These are phyloP conservation scores for Hoplodrina blanda DNA, from an alignment of 2,888 invertebrate genomes.

Conservation along the genomic window DNA sequence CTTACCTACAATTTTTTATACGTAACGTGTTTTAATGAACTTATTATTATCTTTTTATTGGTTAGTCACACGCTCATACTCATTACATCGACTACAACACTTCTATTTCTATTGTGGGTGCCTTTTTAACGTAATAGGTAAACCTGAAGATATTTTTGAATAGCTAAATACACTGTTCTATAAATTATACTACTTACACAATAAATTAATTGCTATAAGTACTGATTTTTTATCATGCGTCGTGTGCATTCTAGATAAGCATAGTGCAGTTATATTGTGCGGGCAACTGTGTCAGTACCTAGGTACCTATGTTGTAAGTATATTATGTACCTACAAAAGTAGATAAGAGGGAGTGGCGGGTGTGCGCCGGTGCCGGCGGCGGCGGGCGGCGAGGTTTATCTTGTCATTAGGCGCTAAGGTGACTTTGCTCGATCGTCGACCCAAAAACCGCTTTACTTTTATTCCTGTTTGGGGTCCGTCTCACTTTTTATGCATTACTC, in stretches of 20 bases:
- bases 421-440: constrained; percentile 86
- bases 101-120: constrained; percentile 22
- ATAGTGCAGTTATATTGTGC: constrained; percentile 61
- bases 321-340: constrained; percentile 29
- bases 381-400: constrained; percentile 69
- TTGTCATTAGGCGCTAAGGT: constrained; percentile 80
- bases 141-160: constrained; percentile 8
- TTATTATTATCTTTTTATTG: constrained; percentile 2
- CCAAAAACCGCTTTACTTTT: constrained; percentile 73
- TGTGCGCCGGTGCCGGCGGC: constrained; percentile 29
- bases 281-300: constrained; percentile 37
- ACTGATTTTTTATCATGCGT: constrained; percentile 50
- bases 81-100: constrained; percentile 11
- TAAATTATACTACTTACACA: constrained; percentile 7
- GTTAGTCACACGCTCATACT: constrained; percentile 33
- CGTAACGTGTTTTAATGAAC: constrained; percentile 11
- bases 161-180: constrained; percentile 24
- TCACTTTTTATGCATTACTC: constrained; percentile 25
- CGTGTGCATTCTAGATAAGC: constrained; percentile 72
- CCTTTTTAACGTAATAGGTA: constrained; percentile 21
- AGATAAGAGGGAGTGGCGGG: constrained; percentile 46
- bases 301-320: constrained; percentile 6
- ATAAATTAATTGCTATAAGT: constrained; percentile 41
- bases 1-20: constrained; percentile 10
- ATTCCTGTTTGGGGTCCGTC: constrained; percentile 46